Base-by-base conservation (phyloP, 2,888 invertebrate species). In the Amblyjoppa fuscipennis region DNA sequence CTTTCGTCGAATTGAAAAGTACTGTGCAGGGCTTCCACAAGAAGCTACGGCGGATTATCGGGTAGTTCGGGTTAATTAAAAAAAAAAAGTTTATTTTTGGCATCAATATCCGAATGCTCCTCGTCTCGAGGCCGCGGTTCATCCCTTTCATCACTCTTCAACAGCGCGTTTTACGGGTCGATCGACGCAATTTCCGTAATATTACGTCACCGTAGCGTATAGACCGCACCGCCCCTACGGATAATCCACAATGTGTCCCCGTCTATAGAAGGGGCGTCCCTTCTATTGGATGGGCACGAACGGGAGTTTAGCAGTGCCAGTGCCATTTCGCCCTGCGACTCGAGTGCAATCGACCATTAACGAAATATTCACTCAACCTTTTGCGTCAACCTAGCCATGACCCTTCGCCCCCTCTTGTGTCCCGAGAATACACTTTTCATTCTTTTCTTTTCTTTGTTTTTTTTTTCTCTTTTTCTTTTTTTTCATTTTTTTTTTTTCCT, bases 291-390 rank as follows among this genome's bases (percentile, higher is more conserved):
- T 16, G 68, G 49, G 38, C 45, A 45, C 41, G 7, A 25, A 41
- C 53, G 41, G 56, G 28, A 34, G 68, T 68, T 53, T 28, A 41
- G 16, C 38, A 9, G 25, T 16, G 78, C 13, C 49, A 51, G 59
- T 71, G 41, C 38, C 64, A 73, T 76, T 85, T 68, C 76, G 66
- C 59, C 45, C 66, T 59, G 20, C 34, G 25, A 82, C 59, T 68
- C 66, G 71, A 82, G 76, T 85, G 82, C 79, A 79, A 82, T 82
- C 82, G 82, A 82, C 76, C 78, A 41, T 75, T 75, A 82, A 61
- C 59, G 49, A 66, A 82, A 75, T 81, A 75, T 66, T 64, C 74
- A 66, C 53, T n/a, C 66, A 68, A 76, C 66, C 56, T 61, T 73
- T 81, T 20, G 71, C 59, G 51, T 51, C 38, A 38, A 38, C 64